Percentiles rank a stretch among this genome's conserved stretches.
phyloP scores from a whole-genome alignment of 2,888 invertebrate species.

The Sepiola atlantica region DNA sequence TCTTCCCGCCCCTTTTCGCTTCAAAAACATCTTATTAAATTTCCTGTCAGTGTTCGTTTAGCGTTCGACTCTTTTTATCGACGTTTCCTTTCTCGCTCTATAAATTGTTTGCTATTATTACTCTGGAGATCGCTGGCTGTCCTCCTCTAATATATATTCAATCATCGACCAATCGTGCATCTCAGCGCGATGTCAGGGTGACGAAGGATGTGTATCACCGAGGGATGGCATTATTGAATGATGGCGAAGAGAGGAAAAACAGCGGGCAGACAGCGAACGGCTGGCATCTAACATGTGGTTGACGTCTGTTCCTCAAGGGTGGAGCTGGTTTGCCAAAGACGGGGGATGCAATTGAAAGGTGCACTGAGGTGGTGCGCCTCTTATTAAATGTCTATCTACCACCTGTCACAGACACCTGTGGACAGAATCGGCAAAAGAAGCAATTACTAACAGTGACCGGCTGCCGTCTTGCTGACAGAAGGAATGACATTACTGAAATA shows the following conservation, averaged over 20 bases:
- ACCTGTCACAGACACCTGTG: conserved; percentile 14
- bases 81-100: not conserved
- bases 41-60: not conserved
- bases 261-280: not conserved
- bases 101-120: not conserved
- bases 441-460: conserved; percentile 12
- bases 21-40: not conserved
- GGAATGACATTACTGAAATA: not conserved
- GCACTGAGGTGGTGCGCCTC: conserved; percentile 32
- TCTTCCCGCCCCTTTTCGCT: not conserved
- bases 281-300: not conserved
- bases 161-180: not conserved
- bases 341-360: not conserved
- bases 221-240: not conserved
- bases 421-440: not conserved
- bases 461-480: not conserved
- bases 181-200: not conserved
- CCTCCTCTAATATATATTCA: not conserved
- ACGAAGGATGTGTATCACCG: not conserved
- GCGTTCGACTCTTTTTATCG: not conserved
- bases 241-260: not conserved
- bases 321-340: not conserved
- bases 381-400: conserved; percentile 1
- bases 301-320: not conserved
- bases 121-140: not conserved